These are phyloP conservation scores for Halesus radiatus DNA, from an alignment of 1,140 invertebrate genomes.

Conservation along the genomic window DNA sequence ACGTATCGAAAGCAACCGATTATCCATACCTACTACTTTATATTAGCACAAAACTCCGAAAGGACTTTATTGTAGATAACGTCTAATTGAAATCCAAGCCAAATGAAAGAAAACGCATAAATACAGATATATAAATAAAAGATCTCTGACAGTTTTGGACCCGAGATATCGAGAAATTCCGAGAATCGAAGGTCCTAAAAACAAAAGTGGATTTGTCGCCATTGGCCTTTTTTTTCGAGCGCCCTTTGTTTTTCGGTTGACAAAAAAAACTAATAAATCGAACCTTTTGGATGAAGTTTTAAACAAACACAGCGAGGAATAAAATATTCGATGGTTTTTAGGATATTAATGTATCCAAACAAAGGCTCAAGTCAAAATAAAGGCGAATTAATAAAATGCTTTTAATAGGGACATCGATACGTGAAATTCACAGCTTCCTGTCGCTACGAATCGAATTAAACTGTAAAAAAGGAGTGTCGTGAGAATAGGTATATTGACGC, in stretches of 20 bases:
- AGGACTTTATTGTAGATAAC: neutral
- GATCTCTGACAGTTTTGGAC: conserved; percentile 15
- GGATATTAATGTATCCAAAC: neutral
- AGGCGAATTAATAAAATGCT: too few species aligned
- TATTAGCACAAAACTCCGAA: neutral
- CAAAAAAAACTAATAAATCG: conserved; percentile 34
- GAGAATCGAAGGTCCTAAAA: conserved; percentile 23
- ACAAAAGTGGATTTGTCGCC: conserved; percentile 42
- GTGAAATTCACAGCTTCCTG: too few species aligned
- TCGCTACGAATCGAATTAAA: too few species aligned
- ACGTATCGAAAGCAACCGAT: too few species aligned
- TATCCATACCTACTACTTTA: too few species aligned
- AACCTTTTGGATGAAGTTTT: conserved; percentile 22
- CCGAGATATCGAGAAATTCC: conserved; percentile 22
- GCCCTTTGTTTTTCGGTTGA: conserved; percentile 37
- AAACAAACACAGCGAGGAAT: conserved; percentile 6
- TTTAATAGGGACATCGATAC: too few species aligned
- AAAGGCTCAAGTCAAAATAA: too few species aligned
- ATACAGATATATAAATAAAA: conserved; percentile 30
- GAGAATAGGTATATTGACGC: neutral
- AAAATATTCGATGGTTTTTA: neutral
- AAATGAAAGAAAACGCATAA: neutral
- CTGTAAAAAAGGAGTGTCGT: neutral
- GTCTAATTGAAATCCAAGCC: conserved; percentile 12
- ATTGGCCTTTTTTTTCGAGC: conserved; percentile 5